Conservation (phyloP, 2,113 vertebrate genomes). For the Seriola dumerili region DNA sequence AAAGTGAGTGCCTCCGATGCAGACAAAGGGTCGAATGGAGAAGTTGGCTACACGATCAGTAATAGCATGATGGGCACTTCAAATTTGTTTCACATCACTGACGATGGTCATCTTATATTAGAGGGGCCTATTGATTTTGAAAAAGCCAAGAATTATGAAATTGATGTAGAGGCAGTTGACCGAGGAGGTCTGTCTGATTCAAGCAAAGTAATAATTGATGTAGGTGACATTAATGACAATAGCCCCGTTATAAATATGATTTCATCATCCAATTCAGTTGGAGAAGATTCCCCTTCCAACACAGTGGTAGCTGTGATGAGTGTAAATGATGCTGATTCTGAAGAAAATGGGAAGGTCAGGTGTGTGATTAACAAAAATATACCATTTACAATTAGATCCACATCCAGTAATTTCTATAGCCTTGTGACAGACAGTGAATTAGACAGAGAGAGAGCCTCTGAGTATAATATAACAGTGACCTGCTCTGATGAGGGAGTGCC, state of each 20-base stretch:
- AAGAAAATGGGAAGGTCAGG: conserved; percentile 49
- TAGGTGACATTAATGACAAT: conserved; percentile 68
- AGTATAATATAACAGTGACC: conserved; percentile 4
- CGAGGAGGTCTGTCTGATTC: conserved; percentile 66
- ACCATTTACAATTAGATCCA: conserved; percentile 54
- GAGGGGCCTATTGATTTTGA: conserved; percentile 64
- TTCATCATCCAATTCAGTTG: conserved; percentile 55
- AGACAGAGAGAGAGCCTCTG: conserved; percentile 34
- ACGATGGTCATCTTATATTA: conserved; percentile 49
- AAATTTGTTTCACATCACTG: conserved; percentile 47
- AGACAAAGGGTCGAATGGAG: conserved; percentile 68
- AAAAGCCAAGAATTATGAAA: conserved; percentile 58
- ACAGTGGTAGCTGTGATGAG: conserved; percentile 66
- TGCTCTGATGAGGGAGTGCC: conserved; percentile 49
- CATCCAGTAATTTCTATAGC: conserved; percentile 51
- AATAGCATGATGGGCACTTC: conserved; percentile 39
- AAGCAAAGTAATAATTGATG: conserved; percentile 64
- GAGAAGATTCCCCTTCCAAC: conserved; percentile 25
- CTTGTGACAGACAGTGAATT: conserved; percentile 45
- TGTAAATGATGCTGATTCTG: conserved; percentile 69
- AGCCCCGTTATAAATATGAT: conserved; percentile 64
- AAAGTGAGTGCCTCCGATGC: conserved; percentile 67
- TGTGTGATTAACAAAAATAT: conserved; percentile 53
- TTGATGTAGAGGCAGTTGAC: conserved; percentile 64
- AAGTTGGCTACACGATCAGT: conserved; percentile 59